phyloP scores from a whole-genome alignment of 1,140 invertebrate species.

The Bathynomus jamesi region DNA sequence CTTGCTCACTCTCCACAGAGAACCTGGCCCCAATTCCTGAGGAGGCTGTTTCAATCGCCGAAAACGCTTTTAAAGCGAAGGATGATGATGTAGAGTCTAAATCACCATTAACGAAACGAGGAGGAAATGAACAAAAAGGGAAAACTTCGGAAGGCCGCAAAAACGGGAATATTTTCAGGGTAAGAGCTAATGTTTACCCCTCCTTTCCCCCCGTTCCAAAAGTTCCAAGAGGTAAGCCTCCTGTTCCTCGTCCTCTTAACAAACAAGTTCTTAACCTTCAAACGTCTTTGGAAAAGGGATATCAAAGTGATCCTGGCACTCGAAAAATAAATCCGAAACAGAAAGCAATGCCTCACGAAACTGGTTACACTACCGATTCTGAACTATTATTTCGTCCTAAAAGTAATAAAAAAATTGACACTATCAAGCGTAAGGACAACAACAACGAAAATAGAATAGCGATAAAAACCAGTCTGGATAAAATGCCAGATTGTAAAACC shows the following conservation, averaged over 20 bases:
- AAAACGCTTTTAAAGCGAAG: too few relatives aligned
- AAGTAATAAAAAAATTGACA: neutral
- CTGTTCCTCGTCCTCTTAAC: constrained; percentile 19
- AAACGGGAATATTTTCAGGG: constrained; percentile 16
- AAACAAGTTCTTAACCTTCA: constrained; percentile 1
- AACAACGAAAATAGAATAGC: too few relatives aligned
- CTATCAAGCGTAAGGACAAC: too few relatives aligned
- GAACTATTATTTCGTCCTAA: constrained; percentile 15
- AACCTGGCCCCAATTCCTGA: neutral
- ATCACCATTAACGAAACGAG: too few relatives aligned
- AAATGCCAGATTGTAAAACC: too few relatives aligned
- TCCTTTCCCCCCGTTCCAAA: constrained; percentile 20
- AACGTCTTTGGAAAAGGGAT: constrained; percentile 19
- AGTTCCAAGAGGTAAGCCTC: constrained; percentile 28
- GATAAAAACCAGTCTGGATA: too few relatives aligned
- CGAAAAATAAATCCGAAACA: neutral
- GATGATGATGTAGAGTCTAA: too few relatives aligned
- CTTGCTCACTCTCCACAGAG: neutral
- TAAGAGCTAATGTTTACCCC: constrained; percentile 27
- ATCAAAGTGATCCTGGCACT: constrained; percentile 30
- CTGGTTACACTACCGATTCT: constrained; percentile 15
- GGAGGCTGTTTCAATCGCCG: too few relatives aligned
- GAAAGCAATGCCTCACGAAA: constrained; percentile 12
- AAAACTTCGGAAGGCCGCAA: too few relatives aligned
- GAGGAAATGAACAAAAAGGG: too few relatives aligned